Evolutionary conservation across 2,888 invertebrate species (phyloP), one percentile per base, ranked within the genome.

Genomic region (Parapristionchus giblindavisi): DNA sequence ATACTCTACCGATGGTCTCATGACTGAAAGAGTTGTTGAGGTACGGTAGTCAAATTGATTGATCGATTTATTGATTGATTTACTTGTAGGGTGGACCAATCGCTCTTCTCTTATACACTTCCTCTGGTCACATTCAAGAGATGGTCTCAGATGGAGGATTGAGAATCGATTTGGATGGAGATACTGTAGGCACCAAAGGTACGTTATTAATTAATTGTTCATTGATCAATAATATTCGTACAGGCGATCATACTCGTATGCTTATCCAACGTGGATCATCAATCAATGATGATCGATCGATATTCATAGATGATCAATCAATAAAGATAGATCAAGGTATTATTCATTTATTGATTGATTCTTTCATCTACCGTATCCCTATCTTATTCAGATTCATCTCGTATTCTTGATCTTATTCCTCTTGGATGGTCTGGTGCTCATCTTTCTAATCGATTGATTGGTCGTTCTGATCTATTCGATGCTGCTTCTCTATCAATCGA

Each of bases 1-100:
- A 17, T 81, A 82, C 76, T 60, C 66, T 4, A 43, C 73, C 32
- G 78, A 77, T 36, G 79, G 80, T 29, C 51, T 80, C 5, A 60
- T 82, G 71, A n/a, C 71, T 1, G 76, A 78, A 17, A 71, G 79
- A 56, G 73, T n/a, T 36, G 36, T 68, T n/a, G 68, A 52, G 68
- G 68, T 32, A 68, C 32, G 34, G 21, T 48, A 48, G 48, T 48
- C 21, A 76, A 56, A 1, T n/a, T n/a, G n/a, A n/a, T n/a, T n/a
- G n/a, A n/a, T n/a, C n/a, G n/a, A n/a, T n/a, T n/a, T n/a, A n/a
- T n/a, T n/a, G n/a, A n/a, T n/a, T n/a, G n/a, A n/a, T 6, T 36
- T 2, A 21, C 24, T 43, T 29, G 38, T 17, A 38, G 63, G 36
- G n/a, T 1, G 60, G 38, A 32, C 5, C 27, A 24, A n/a, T 54